Conservation (phyloP, 2,113 vertebrate species). For the Clarias macrocephalus region DNA sequence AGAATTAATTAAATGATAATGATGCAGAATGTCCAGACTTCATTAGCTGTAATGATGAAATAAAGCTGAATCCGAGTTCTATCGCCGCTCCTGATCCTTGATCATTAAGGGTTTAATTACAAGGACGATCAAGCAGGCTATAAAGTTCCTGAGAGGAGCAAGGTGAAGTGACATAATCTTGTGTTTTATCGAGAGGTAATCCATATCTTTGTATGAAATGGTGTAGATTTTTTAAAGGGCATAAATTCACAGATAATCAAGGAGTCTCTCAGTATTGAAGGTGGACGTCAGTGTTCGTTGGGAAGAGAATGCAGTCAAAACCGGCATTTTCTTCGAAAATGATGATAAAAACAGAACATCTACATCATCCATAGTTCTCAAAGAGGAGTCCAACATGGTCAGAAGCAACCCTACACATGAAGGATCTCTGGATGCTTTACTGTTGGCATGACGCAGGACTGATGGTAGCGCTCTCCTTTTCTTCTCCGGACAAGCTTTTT, state of each 20-base stretch:
- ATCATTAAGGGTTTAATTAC: conserved; percentile 48
- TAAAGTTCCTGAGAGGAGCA: not conserved
- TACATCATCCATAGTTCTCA: not conserved
- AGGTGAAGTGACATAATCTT: not conserved
- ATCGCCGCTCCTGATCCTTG: conserved; percentile 51
- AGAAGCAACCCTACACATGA: no score
- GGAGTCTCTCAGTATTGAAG: not conserved
- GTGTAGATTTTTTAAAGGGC: not conserved
- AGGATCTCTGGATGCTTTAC: no score
- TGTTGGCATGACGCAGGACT: no score
- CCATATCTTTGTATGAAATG: not conserved
- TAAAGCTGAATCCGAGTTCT: conserved; percentile 54
- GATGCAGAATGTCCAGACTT: conserved; percentile 21
- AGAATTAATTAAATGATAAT: conserved; percentile 37
- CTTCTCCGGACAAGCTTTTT: no score
- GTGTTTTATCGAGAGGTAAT: not conserved
- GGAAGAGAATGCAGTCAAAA: not conserved
- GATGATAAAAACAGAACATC: conserved; percentile 2
- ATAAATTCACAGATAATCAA: not conserved
- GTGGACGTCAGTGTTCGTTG: not conserved
- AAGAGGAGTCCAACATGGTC: not conserved
- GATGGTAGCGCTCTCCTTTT: no score
- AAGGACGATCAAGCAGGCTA: conserved; percentile 12
- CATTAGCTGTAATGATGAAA: conserved; percentile 49
- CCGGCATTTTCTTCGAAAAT: not conserved